Evolutionary conservation across 2,797 vertebrate species (phyloP).

Genomic region (Peromyscus attwateri): DNA sequence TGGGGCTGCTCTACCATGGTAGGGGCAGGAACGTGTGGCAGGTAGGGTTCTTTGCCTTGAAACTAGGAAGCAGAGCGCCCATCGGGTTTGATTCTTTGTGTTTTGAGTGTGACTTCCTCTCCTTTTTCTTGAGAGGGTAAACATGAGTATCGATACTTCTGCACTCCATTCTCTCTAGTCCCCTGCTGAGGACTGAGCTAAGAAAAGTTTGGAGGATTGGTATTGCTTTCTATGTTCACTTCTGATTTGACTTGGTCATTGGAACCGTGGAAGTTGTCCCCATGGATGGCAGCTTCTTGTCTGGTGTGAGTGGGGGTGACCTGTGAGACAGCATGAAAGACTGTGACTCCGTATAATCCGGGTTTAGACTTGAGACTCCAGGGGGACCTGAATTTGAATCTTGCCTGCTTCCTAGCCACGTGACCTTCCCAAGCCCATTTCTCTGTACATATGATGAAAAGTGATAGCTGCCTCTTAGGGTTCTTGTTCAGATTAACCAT

Average conservation of each 20-base stretch:
- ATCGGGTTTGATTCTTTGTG: background rate
- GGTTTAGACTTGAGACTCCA: background rate
- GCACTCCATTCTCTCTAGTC: background rate
- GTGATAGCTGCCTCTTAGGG: background rate
- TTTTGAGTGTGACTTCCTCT: background rate
- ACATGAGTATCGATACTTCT: background rate
- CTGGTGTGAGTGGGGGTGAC: background rate
- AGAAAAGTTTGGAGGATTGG: background rate
- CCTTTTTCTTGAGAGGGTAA: background rate
- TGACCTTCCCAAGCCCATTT: background rate
- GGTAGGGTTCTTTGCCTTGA: background rate
- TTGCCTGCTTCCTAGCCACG: background rate
- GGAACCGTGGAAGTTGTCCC: background rate
- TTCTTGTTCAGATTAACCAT: background rate
- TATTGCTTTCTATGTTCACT: background rate
- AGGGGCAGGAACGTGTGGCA: background rate
- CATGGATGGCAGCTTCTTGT: background rate
- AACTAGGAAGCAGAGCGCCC: background rate
- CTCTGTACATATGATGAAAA: background rate
- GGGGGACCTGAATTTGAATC: background rate
- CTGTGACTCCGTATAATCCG: accelerated
- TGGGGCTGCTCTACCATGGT: background rate
- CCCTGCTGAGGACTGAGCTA: background rate
- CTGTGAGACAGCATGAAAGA: background rate
- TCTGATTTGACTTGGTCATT: background rate